Conservation (phyloP, 2,888 invertebrate genomes). For the Trachelus stipa region DNA sequence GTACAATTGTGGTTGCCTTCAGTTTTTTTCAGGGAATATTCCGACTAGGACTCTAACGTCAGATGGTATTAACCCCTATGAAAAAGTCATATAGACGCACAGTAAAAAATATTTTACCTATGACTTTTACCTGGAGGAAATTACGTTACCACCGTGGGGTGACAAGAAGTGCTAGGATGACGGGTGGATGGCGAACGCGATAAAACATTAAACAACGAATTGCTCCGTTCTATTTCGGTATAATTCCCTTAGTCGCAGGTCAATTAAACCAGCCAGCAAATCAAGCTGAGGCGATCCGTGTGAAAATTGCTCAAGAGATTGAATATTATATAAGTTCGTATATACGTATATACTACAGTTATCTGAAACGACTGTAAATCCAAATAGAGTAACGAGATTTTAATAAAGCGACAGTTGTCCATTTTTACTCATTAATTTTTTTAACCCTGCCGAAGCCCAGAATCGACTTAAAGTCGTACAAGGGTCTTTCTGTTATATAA, state of each 20-base stretch:
- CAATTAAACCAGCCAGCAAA: slow-evolving; percentile 24
- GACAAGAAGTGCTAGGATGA: not conserved
- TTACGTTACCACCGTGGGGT: not conserved
- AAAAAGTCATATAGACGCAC: no score
- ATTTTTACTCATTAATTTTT: not conserved
- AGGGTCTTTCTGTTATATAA: not conserved
- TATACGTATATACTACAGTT: not conserved
- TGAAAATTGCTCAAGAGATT: not conserved
- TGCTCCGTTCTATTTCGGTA: not conserved
- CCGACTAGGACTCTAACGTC: not conserved
- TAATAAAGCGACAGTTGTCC: not conserved
- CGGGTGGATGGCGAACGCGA: not conserved
- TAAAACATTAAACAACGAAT: not conserved
- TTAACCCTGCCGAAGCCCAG: not conserved
- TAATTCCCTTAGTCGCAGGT: slow-evolving; percentile 8
- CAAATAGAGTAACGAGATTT: not conserved
- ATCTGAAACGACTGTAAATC: not conserved
- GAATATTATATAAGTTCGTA: not conserved
- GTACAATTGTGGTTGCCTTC: not conserved
- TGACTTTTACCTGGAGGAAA: not conserved
- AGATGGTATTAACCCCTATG: not conserved
- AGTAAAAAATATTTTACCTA: no score
- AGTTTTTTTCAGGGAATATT: not conserved
- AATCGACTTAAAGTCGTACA: not conserved
- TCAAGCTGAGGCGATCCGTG: not conserved